Conservation (phyloP, 2,888 invertebrate species). For the Drosophila conformis region DNA sequence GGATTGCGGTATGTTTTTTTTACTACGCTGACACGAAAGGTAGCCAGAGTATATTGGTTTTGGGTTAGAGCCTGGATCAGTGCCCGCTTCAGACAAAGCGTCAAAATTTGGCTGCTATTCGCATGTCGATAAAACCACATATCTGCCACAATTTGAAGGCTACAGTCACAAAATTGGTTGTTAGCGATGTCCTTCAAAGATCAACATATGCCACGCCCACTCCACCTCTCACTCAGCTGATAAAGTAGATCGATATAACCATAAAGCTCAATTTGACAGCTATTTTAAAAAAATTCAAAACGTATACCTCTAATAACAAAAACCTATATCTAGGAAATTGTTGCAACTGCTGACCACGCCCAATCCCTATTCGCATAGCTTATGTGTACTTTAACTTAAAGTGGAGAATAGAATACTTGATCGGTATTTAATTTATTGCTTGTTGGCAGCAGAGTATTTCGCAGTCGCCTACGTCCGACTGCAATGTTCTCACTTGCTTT, state of each 20-base stretch:
- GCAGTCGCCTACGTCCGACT: neutral
- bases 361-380: neutral
- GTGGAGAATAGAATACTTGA: neutral
- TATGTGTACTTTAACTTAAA: neutral
- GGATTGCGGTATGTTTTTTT: conserved; percentile 33
- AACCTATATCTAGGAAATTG: neutral
- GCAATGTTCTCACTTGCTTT: neutral
- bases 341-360: neutral
- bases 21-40: neutral
- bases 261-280: neutral
- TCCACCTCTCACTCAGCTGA: neutral
- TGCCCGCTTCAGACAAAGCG: neutral
- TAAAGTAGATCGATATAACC: neutral
- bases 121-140: neutral
- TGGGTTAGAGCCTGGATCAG: neutral
- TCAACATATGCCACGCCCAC: neutral
- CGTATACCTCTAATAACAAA: neutral
- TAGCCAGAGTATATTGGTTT: neutral
- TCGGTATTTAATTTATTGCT: neutral
- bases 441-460: neutral
- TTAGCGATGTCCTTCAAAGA: neutral
- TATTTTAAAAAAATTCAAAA: neutral
- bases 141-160: neutral
- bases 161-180: neutral
- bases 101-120: neutral